A percentile compares a stretch with the other conserved stretches of the same genome.
These are phyloP conservation scores for Limosa lapponica DNA, from an alignment of 2,797 vertebrate species.

Conservation along the genomic window DNA sequence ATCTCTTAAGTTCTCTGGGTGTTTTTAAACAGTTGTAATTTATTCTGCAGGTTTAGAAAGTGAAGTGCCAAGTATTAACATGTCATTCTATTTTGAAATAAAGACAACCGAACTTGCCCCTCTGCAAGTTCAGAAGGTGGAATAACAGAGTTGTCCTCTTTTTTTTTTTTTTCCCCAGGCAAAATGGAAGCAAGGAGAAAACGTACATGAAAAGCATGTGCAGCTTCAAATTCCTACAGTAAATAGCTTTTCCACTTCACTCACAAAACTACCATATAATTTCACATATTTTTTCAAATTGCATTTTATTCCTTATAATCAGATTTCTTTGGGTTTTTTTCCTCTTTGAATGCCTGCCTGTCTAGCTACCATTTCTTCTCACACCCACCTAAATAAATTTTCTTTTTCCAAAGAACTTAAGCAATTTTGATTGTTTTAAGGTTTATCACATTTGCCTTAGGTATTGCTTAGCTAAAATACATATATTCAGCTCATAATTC, in stretches of 20 bases:
- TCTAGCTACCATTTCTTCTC: neutral
- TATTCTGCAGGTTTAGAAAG: neutral
- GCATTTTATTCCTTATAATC: neutral
- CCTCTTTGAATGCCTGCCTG: neutral
- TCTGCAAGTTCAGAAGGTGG: neutral
- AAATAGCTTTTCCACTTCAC: neutral
- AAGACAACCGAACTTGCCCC: neutral
- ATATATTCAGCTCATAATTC: neutral
- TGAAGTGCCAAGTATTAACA: neutral
- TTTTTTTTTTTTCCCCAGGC: neutral
- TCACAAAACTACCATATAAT: neutral
- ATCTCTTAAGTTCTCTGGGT: neutral
- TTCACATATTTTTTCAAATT: neutral
- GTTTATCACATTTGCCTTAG: constrained; percentile 23
- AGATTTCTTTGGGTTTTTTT: neutral
- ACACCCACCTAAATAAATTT: neutral
- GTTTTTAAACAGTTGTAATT: neutral
- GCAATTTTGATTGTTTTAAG: neutral
- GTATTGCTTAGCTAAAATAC: constrained; percentile 11
- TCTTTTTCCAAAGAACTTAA: neutral
- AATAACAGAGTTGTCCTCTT: neutral
- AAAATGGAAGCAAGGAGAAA: neutral
- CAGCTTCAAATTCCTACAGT: neutral
- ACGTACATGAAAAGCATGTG: neutral
- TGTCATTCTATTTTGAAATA: neutral